Evolutionary conservation across 2,888 invertebrate genomes (phyloP).

Genomic region (Sialis fuliginosa): DNA sequence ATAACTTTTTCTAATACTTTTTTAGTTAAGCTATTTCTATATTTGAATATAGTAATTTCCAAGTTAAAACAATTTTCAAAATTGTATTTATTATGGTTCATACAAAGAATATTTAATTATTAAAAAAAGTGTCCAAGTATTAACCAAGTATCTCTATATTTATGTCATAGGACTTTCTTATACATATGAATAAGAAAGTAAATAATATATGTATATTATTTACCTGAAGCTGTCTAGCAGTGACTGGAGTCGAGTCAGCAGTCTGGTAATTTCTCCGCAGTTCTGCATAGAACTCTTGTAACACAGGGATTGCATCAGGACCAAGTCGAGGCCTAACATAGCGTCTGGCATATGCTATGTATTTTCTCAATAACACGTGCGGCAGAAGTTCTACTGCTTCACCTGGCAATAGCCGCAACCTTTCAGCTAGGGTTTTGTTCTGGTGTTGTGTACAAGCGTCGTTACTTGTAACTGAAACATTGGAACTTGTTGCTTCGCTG

Average conservation of each 20-base stretch:
- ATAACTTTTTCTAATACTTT: too few relatives aligned
- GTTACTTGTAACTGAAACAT: background rate
- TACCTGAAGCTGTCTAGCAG: constrained; percentile 79
- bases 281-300: constrained; percentile 67
- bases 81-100: too few relatives aligned
- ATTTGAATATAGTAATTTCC: too few relatives aligned
- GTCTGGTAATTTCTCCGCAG: constrained; percentile 49
- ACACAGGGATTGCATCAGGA: constrained; percentile 45
- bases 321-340: constrained; percentile 70
- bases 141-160: too few relatives aligned
- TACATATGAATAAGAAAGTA: too few relatives aligned
- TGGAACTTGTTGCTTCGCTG: background rate
- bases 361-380: constrained; percentile 62
- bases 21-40: too few relatives aligned
- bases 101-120: too few relatives aligned
- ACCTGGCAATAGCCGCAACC: constrained; percentile 36
- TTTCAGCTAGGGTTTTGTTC: constrained; percentile 14
- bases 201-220: too few relatives aligned
- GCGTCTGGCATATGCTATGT: constrained; percentile 78
- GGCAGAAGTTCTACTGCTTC: constrained; percentile 58
- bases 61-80: too few relatives aligned
- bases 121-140: too few relatives aligned
- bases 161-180: too few relatives aligned
- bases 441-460: too few relatives aligned
- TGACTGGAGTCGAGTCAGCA: constrained; percentile 59